These are phyloP conservation scores for Myxocyprinus asiaticus DNA, from an alignment of 2,113 vertebrate genomes.

Conservation along the genomic window DNA sequence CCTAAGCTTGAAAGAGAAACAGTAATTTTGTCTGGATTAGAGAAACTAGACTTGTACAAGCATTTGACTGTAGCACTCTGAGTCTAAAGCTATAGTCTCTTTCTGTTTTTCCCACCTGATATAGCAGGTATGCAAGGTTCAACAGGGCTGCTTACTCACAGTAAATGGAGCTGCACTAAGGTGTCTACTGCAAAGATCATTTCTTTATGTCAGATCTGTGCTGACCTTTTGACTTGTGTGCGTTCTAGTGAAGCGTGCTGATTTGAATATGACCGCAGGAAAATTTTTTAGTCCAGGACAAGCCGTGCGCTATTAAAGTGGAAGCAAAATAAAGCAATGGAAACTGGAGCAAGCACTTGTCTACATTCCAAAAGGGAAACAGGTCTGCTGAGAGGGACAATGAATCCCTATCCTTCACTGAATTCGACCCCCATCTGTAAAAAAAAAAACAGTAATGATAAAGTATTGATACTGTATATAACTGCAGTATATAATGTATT, in stretches of 20 bases:
- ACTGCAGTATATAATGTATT: too few species aligned
- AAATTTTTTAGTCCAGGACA: background rate
- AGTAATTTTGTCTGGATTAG: conserved; percentile 12
- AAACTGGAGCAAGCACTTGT: conserved; percentile 41
- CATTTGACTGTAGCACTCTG: background rate
- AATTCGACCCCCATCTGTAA: too few species aligned
- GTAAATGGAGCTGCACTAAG: conserved; percentile 29
- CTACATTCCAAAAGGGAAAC: conserved; percentile 10
- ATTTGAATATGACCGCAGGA: background rate
- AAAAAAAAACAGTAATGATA: too few species aligned
- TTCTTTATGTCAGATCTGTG: conserved; percentile 13
- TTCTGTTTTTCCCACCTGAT: background rate
- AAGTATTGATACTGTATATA: too few species aligned
- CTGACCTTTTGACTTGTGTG: conserved; percentile 29
- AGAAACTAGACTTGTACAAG: conserved; percentile 5
- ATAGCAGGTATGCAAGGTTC: conserved; percentile 10
- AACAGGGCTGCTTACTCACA: background rate
- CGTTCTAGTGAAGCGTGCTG: background rate
- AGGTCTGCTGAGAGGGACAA: conserved; percentile 31
- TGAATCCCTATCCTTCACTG: conserved; percentile 35
- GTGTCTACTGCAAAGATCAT: conserved; percentile 1
- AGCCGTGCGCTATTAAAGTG: background rate
- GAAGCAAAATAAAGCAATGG: conserved; percentile 23
- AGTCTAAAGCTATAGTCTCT: background rate
- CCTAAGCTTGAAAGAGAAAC: background rate